These are phyloP conservation scores for Genyomyrus donnyi DNA, from an alignment of 2,113 vertebrate species.

Conservation along the genomic window DNA sequence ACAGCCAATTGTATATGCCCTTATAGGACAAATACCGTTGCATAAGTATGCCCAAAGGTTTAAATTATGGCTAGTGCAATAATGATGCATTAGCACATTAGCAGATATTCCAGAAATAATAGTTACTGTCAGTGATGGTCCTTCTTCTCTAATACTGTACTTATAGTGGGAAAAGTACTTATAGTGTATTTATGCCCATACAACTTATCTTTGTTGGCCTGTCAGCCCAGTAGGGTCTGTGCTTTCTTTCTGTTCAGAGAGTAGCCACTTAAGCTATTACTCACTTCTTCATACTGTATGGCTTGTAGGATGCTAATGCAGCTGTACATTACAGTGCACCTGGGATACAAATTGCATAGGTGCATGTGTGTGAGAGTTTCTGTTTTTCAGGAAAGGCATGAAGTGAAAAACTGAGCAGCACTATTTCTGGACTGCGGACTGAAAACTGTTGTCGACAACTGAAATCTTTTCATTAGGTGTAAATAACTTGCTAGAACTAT, in stretches of 20 bases:
- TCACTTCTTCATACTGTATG: background rate
- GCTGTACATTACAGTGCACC: background rate
- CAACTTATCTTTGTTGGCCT: background rate
- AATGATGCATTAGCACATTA: background rate
- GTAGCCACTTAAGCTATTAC: background rate
- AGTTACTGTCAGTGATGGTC: background rate
- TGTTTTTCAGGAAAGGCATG: background rate
- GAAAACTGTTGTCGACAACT: background rate
- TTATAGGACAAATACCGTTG: background rate
- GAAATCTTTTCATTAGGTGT: background rate
- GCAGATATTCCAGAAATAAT: background rate
- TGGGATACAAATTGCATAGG: background rate
- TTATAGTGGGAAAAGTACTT: background rate
- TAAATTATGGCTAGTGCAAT: background rate
- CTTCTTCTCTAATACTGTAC: background rate
- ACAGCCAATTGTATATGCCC: background rate
- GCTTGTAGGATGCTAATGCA: background rate
- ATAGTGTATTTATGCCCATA: background rate
- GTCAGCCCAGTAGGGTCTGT: background rate
- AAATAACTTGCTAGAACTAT: background rate
- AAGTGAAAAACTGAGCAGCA: background rate
- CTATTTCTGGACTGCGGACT: background rate
- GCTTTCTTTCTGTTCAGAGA: background rate
- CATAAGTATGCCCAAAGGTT: background rate
- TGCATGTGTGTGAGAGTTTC: background rate